These are phyloP conservation scores for Campaea margaritaria DNA, from an alignment of 2,888 invertebrate genomes.

Conservation along the genomic window DNA sequence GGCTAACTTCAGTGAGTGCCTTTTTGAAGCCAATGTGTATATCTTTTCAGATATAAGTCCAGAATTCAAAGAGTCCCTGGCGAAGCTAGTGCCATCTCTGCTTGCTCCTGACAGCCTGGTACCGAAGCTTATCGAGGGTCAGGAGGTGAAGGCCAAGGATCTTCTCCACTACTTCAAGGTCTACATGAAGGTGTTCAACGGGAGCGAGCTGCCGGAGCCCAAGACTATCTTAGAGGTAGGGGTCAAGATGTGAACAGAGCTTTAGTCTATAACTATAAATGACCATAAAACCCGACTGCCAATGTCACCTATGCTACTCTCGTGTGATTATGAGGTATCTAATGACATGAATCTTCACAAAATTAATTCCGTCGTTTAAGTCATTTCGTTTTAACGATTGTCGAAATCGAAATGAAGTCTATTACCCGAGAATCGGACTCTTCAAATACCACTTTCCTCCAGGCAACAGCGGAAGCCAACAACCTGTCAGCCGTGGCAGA, in stretches of 20 bases:
- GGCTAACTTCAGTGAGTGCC: no score
- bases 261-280: no score
- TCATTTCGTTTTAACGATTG: no score
- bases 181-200: slow-evolving; percentile 98
- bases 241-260: no score
- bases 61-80: slow-evolving; percentile 94
- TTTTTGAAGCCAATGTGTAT: no score
- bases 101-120: slow-evolving; percentile 95
- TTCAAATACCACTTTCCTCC: not conserved
- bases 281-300: no score
- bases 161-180: slow-evolving; percentile 98
- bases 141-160: slow-evolving; percentile 95
- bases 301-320: no score
- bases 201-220: slow-evolving; percentile 98
- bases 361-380: no score
- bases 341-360: no score
- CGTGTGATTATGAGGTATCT: no score
- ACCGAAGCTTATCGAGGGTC: slow-evolving; percentile 97
- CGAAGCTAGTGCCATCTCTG: slow-evolving; percentile 93
- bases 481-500: slow-evolving; percentile 97
- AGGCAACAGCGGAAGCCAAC: slow-evolving; percentile 97
- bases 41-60: slow-evolving; percentile 91
- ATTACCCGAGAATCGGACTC: no score
- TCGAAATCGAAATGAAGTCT: no score
- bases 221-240: slow-evolving; percentile 97